Evolutionary conservation across 2,113 vertebrate genomes (phyloP).

Genomic region (Tychaedon coryphoeus): DNA sequence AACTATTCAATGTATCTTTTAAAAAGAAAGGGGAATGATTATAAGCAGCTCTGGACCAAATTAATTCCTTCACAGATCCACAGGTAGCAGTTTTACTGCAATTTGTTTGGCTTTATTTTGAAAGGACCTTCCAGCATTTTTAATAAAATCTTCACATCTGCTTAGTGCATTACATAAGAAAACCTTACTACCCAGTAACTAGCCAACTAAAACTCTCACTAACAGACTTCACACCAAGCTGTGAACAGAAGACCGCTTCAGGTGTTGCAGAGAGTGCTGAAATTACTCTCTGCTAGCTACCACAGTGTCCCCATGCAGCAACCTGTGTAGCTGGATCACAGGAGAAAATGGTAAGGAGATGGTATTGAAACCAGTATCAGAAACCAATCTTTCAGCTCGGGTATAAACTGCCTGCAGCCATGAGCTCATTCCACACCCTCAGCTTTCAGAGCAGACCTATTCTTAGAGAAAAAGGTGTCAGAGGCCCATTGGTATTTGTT

Average conservation of each 20-base stretch:
- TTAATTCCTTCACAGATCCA: not conserved
- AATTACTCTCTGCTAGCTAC: not conserved
- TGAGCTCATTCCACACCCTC: not conserved
- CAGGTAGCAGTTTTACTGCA: not conserved
- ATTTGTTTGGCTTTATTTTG: not conserved
- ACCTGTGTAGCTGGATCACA: not conserved
- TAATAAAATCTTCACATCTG: not conserved
- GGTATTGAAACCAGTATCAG: not conserved
- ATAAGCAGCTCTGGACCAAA: not conserved
- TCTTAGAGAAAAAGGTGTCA: not conserved
- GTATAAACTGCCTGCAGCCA: not conserved
- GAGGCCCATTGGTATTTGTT: not conserved
- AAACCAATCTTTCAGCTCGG: not conserved
- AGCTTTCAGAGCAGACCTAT: not conserved
- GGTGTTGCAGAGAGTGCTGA: not conserved
- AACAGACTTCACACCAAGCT: not conserved
- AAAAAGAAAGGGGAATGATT: not conserved
- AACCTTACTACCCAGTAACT: not conserved
- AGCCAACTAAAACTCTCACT: not conserved
- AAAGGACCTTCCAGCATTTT: not conserved
- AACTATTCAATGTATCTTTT: not conserved
- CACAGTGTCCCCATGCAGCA: accelerated
- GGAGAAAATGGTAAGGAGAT: not conserved
- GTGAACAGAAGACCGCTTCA: not conserved
- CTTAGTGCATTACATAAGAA: not conserved